Conservation (phyloP, 1,140 invertebrate genomes). For the Potamilus streckersoni region DNA sequence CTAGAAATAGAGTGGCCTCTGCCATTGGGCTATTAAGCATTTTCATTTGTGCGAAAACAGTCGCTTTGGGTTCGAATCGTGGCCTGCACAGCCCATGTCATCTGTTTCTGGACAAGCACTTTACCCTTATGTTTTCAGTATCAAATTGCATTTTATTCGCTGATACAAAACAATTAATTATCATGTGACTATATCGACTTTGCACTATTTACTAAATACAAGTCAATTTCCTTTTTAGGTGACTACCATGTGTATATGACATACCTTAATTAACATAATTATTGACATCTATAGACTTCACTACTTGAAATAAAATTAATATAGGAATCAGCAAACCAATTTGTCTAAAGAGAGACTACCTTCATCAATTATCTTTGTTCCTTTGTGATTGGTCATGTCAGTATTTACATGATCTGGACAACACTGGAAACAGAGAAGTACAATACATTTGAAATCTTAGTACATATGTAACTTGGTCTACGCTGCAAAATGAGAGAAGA, state of each 20-base stretch:
- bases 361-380: slow-evolving; percentile 75
- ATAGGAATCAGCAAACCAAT: background rate
- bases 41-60: too few relatives aligned
- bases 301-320: background rate
- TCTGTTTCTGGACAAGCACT: slow-evolving; percentile 47
- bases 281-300: background rate
- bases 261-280: background rate
- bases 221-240: background rate
- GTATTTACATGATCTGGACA: slow-evolving; percentile 78
- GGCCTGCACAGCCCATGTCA: too few relatives aligned
- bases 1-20: too few relatives aligned
- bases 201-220: slow-evolving; percentile 58
- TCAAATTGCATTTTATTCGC: too few relatives aligned
- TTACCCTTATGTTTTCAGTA: slow-evolving; percentile 68
- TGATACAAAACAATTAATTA: slow-evolving; percentile 30
- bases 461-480: too few relatives aligned
- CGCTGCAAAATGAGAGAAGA: too few relatives aligned
- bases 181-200: slow-evolving; percentile 64
- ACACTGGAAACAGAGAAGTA: slow-evolving; percentile 40
- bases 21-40: too few relatives aligned
- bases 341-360: slow-evolving; percentile 64
- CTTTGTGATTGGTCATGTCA: slow-evolving; percentile 80
- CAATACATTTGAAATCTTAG: slow-evolving; percentile 74
- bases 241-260: slow-evolving; percentile 55
- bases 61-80: too few relatives aligned